phyloP scores from a whole-genome alignment of 2,797 vertebrate species.

The Lepus townsendii region DNA sequence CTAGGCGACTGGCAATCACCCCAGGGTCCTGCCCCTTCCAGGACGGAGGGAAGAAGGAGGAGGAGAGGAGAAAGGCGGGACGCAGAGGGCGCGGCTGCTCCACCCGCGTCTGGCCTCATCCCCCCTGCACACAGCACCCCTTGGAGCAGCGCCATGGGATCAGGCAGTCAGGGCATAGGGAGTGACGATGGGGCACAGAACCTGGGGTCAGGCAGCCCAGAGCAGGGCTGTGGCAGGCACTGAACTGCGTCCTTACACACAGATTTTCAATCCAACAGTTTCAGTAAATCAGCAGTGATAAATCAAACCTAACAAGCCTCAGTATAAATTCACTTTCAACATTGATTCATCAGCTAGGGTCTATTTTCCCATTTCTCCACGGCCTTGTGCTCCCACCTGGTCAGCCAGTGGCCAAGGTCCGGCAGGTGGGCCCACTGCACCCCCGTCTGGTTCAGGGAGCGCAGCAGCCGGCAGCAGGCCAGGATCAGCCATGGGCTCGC shows the following conservation, averaged over 20 bases:
- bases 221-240: not conserved
- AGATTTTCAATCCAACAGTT: slow-evolving; percentile 37
- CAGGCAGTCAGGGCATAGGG: not conserved
- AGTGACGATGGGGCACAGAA: not conserved
- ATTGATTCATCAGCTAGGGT: no score
- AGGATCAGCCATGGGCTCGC: slow-evolving; percentile 93
- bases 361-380: not conserved
- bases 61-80: not conserved
- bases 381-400: slow-evolving; percentile 89
- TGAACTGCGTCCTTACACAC: slow-evolving; percentile 64
- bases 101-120: not conserved
- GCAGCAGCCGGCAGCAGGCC: slow-evolving; percentile 94
- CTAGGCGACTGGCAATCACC: not conserved
- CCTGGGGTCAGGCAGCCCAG: not conserved
- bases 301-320: not conserved
- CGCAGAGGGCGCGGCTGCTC: not conserved
- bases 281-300: slow-evolving; percentile 47
- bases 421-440: slow-evolving; percentile 97
- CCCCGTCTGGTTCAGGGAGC: slow-evolving; percentile 97
- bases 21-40: not conserved
- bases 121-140: not conserved
- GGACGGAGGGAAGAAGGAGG: not conserved
- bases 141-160: no score
- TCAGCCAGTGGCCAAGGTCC: slow-evolving; percentile 96
- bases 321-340: not conserved